These are phyloP conservation scores for Cynocephalus volans DNA, from an alignment of 2,113 vertebrate species.

Conservation along the genomic window DNA sequence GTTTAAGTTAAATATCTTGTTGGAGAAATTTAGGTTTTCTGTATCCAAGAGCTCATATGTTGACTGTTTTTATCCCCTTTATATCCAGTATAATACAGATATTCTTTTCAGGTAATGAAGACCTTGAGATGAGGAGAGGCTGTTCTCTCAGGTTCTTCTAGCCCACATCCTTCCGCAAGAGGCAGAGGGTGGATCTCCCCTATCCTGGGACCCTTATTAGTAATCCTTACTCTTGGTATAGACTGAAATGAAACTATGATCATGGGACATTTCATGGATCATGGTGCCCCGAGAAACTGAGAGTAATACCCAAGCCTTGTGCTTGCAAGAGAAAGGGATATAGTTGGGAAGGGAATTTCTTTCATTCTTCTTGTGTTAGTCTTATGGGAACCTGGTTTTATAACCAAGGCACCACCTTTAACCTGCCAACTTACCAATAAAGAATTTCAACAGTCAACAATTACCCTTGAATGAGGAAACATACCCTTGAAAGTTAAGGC, in stretches of 20 bases:
- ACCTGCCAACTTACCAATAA: not conserved
- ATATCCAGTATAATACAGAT: slow-evolving; percentile 37
- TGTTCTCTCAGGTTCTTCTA: not conserved
- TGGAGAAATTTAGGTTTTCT: slow-evolving; percentile 62
- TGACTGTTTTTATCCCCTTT: slow-evolving; percentile 47
- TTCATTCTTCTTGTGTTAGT: not conserved
- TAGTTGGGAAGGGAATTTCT: not conserved
- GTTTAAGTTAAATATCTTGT: slow-evolving; percentile 55
- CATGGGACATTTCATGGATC: not conserved
- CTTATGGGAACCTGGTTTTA: slow-evolving; percentile 1
- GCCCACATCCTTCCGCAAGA: not conserved
- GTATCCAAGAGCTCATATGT: not conserved
- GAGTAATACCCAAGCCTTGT: not conserved
- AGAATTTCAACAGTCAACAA: not conserved
- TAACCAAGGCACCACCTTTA: not conserved
- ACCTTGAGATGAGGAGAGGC: slow-evolving; percentile 28
- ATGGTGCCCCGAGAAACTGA: not conserved
- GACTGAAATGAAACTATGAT: not conserved
- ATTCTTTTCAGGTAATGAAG: slow-evolving; percentile 39
- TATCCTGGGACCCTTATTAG: not conserved
- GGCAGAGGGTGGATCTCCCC: not conserved
- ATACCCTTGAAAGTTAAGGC: not conserved
- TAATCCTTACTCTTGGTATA: not conserved
- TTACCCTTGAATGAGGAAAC: not conserved
- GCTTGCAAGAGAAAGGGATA: not conserved